A percentile compares a stretch with the other conserved stretches of the same genome.
These are phyloP conservation scores for Melanogrammus aeglefinus DNA, from an alignment of 2,797 vertebrate genomes.

Conservation along the genomic window DNA sequence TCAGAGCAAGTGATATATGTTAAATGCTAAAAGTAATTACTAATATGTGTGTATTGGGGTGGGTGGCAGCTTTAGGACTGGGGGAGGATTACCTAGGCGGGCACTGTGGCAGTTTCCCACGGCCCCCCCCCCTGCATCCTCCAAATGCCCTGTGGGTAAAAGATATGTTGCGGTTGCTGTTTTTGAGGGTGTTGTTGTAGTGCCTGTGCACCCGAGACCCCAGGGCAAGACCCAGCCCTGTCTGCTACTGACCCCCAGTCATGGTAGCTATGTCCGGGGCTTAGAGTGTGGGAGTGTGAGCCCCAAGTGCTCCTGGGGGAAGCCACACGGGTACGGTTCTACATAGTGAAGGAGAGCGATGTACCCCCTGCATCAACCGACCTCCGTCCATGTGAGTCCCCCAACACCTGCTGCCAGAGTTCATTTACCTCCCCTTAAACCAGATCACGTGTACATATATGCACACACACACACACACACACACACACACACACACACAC, in stretches of 20 bases:
- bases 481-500: not conserved
- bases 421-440: slow-evolving; percentile 20
- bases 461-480: not conserved
- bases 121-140: no score
- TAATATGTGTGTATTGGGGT: no score
- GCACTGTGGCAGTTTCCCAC: no score
- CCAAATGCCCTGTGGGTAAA: not conserved
- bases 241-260: no score
- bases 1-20: no score
- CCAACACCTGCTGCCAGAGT: slow-evolving; percentile 54
- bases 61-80: no score
- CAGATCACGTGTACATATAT: slow-evolving; percentile 40
- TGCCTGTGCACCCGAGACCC: slow-evolving; percentile 44
- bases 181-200: not conserved
- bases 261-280: not conserved
- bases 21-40: no score
- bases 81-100: no score
- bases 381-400: not conserved
- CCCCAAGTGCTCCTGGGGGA: no score
- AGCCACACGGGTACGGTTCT: slow-evolving; percentile 9
- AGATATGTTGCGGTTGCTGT: not conserved
- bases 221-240: slow-evolving; percentile 35
- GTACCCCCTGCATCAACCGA: slow-evolving; percentile 43
- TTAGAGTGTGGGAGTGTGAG: no score
- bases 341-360: slow-evolving; percentile 65